These are phyloP conservation scores for Drosophila gaucha DNA, from an alignment of 2,888 invertebrate genomes.

Conservation along the genomic window DNA sequence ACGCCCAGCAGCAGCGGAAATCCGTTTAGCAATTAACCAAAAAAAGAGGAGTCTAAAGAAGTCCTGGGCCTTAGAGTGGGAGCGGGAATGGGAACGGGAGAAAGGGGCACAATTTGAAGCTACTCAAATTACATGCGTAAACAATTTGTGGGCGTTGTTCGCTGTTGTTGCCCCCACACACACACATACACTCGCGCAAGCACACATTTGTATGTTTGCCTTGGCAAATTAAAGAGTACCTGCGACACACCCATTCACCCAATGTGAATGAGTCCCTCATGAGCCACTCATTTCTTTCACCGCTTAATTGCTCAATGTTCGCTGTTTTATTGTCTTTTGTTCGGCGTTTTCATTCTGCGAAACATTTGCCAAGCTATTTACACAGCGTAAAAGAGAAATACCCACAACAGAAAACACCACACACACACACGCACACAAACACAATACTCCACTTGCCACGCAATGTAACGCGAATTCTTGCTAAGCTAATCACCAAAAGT, in stretches of 20 bases:
- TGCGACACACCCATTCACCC: slow-evolving; percentile 63
- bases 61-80: slow-evolving; percentile 5
- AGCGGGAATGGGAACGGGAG: background rate
- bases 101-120: slow-evolving; percentile 9
- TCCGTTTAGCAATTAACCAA: slow-evolving; percentile 75
- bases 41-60: slow-evolving; percentile 14
- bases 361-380: slow-evolving; percentile 68
- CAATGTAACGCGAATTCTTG: slow-evolving; percentile 77
- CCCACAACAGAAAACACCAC: slow-evolving; percentile 35
- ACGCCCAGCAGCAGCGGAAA: slow-evolving; percentile 76
- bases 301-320: slow-evolving; percentile 67
- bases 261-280: slow-evolving; percentile 47
- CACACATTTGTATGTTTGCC: slow-evolving; percentile 37
- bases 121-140: slow-evolving; percentile 68
- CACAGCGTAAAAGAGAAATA: slow-evolving; percentile 43
- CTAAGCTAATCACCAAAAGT: slow-evolving; percentile 76
- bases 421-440: slow-evolving; percentile 19
- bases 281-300: slow-evolving; percentile 54
- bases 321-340: slow-evolving; percentile 71
- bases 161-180: slow-evolving; percentile 20
- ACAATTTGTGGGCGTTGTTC: slow-evolving; percentile 55
- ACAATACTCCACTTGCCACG: slow-evolving; percentile 38
- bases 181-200: slow-evolving; percentile 12
- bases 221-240: slow-evolving; percentile 59
- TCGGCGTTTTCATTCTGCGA: slow-evolving; percentile 52